phyloP scores from a whole-genome alignment of 2,113 vertebrate species.

The Polyodon spathula region DNA sequence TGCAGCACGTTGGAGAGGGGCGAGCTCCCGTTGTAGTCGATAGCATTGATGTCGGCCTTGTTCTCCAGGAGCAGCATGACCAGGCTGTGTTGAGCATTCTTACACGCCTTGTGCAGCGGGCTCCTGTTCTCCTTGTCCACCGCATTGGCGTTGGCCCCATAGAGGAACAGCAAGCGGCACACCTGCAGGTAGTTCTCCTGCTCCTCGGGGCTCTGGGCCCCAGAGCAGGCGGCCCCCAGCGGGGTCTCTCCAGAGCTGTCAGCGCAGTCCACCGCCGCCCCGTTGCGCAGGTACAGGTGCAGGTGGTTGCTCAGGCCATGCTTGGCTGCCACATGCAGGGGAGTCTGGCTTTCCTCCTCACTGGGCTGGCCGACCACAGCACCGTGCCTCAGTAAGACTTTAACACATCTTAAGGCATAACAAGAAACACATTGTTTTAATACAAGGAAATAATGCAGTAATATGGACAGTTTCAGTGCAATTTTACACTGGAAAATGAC shows the following conservation, averaged over 20 bases:
- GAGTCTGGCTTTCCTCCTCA: constrained; percentile 35
- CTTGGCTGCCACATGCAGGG: constrained; percentile 52
- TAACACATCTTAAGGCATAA: constrained; percentile 48
- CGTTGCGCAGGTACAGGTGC: constrained; percentile 45
- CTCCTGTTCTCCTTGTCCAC: constrained; percentile 42
- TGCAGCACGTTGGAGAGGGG: constrained; percentile 48
- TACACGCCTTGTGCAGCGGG: constrained; percentile 57
- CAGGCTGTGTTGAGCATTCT: constrained; percentile 33
- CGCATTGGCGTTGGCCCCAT: constrained; percentile 27
- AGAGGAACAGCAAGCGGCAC: constrained; percentile 42
- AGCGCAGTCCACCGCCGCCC: constrained; percentile 29
- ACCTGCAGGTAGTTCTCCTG: constrained; percentile 26
- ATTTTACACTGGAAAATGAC: background rate
- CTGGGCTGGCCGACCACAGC: constrained; percentile 37
- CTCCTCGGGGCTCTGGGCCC: background rate
- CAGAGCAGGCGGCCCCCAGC: constrained; percentile 41
- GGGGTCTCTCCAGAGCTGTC: constrained; percentile 43
- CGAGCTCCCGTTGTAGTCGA: constrained; percentile 52
- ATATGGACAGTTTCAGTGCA: background rate
- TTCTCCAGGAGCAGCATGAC: constrained; percentile 41
- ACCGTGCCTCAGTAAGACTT: constrained; percentile 45
- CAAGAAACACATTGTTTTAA: constrained; percentile 1
- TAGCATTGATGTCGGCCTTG: constrained; percentile 45
- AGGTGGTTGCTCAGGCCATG: constrained; percentile 44
- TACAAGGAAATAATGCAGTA: background rate